Evolutionary conservation across 2,888 invertebrate genomes (phyloP), one percentile per base, ranked within the genome.

Genomic region (Chrysodeixis includens): DNA sequence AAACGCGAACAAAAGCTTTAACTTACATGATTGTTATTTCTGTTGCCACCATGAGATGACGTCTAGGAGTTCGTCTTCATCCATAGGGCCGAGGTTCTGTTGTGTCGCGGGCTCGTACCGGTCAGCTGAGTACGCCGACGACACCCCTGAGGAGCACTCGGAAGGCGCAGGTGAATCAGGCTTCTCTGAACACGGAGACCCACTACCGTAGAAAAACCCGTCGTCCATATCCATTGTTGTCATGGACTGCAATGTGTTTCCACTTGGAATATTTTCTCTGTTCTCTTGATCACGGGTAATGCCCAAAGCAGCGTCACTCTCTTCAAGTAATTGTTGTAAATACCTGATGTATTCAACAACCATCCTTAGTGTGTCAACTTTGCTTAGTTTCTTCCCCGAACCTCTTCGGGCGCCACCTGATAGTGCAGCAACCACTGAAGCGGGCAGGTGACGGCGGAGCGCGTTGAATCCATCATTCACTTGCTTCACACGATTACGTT

Each of bases 401-500:
- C 97, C 97, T 58, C 98, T 95, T 12, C 97, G 96, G 8, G 96
- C 96, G 65, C 95, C 95, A 73, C 96, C 96, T 72, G 90, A 95
- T 70, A 97, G 88, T 0, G 97, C 97, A 67, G 97, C 97, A 49
- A 97, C 97, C 4, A 98, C 97, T 26, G 96, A 96, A 64, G 97
- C 96, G 0, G 98, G 99, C 83, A 99, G 97, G 92, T 98, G 98
- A 83, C 98, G 97, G 49, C 98, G 96, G 10, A 99, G 95, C 53
- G 98, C 98, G 60, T 98, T 97, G 89, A 98, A 99, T 71, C 98
- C 99, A 89, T 98, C 98, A 94, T 98, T 98, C 87, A 98, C 98
- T 96, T 99, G 98, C 91, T 98, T 98, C 69, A 99, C 99, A 76
- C 99, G 97, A 90, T 99, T 99, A 75, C 99, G 96, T 93, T 99